phyloP scores from a whole-genome alignment of 2,113 vertebrate genomes.

The Progne subis region DNA sequence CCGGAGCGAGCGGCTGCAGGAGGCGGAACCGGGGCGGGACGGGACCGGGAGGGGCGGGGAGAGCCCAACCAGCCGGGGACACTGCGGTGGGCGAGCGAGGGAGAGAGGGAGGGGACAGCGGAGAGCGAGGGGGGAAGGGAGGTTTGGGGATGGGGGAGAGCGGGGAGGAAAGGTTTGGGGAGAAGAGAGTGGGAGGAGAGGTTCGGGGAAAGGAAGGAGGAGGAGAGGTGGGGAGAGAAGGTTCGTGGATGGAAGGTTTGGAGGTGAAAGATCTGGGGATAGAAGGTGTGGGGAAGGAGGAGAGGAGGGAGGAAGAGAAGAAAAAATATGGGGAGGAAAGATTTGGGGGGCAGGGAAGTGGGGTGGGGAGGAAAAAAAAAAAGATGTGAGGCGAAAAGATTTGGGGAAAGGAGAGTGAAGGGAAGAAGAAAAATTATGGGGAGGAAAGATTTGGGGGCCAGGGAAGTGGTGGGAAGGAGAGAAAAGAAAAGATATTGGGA shows the following conservation, averaged over 20 bases:
- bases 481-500: background rate
- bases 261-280: too few relatives aligned
- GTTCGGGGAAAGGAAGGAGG: background rate
- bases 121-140: background rate
- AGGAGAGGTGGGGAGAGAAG: background rate
- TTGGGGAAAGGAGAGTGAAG: background rate
- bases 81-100: background rate
- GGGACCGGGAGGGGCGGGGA: background rate
- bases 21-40: background rate
- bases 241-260: too few relatives aligned
- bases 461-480: too few relatives aligned
- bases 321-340: background rate
- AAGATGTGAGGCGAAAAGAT: too few relatives aligned
- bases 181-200: background rate
- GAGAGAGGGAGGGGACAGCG: background rate
- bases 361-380: too few relatives aligned
- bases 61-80: background rate
- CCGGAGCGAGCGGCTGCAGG: background rate
- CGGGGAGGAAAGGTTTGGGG: background rate
- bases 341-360: too few relatives aligned
- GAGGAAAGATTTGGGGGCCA: background rate
- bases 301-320: background rate
- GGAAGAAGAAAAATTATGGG: background rate
- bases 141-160: background rate
- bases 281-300: background rate